A percentile compares a stretch with the other conserved stretches of the same genome.
phyloP scores from a whole-genome alignment of 1,140 invertebrate genomes.

The Aphaenogaster rudis region DNA sequence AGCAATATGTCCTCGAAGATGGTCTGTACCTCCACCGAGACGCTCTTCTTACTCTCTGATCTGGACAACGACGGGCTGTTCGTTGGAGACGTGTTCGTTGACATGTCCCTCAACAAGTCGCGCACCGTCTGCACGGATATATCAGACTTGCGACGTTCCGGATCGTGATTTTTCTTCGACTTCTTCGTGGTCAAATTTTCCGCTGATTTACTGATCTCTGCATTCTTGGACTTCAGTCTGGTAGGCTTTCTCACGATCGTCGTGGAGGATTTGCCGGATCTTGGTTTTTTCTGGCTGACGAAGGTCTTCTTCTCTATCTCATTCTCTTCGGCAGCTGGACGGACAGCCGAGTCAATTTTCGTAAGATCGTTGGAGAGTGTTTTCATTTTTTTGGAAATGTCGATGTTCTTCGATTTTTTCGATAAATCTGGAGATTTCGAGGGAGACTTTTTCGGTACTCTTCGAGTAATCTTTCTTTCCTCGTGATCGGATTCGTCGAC shows the following conservation, averaged over 20 bases:
- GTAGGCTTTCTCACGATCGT: conserved; percentile 79
- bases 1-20: conserved; percentile 79
- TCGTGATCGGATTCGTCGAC: conserved; percentile 71
- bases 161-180: conserved; percentile 79
- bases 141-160: conserved; percentile 83
- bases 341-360: neutral
- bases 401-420: neutral
- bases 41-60: conserved; percentile 78
- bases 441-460: conserved; percentile 36
- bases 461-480: conserved; percentile 7
- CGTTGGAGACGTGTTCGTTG: conserved; percentile 83
- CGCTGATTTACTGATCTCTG: conserved; percentile 81
- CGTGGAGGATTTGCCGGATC: conserved; percentile 66
- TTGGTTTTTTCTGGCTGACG: conserved; percentile 62
- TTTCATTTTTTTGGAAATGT: conserved; percentile 2
- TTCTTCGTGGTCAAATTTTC: conserved; percentile 77
- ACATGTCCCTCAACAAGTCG: conserved; percentile 78
- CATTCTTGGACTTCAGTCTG: conserved; percentile 79
- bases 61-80: conserved; percentile 78
- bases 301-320: conserved; percentile 9
- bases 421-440: conserved; percentile 69
- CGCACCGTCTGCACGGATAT: conserved; percentile 80
- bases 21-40: conserved; percentile 84
- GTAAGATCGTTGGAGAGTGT: neutral
- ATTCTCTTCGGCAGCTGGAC: neutral